Evolutionary conservation across 2,888 invertebrate genomes (phyloP).

Genomic region (Clivina fossor): DNA sequence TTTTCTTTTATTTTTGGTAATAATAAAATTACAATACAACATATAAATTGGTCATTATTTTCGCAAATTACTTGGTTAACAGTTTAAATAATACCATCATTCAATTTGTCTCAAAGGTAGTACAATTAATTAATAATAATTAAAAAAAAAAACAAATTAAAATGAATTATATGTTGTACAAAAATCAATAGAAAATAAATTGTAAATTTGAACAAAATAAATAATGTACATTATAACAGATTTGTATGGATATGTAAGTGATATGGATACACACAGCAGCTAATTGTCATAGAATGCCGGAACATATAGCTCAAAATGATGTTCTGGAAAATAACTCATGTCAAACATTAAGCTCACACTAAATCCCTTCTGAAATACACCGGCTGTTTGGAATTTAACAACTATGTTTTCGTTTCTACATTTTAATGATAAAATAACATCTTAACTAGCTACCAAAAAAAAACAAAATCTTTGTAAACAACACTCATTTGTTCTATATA

Average conservation of each 20-base stretch:
- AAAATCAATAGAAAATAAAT: neutral
- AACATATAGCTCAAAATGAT: conserved; percentile 28
- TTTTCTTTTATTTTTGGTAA: too few species aligned
- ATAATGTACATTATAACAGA: neutral
- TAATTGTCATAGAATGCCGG: conserved; percentile 27
- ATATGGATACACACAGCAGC: conserved; percentile 5
- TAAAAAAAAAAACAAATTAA: neutral
- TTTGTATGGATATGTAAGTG: neutral
- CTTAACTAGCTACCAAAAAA: conserved; percentile 4
- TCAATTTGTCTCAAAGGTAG: too few species aligned
- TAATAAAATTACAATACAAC: too few species aligned
- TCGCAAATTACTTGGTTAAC: too few species aligned
- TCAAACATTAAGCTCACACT: conserved; percentile 10
- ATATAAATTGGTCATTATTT: too few species aligned
- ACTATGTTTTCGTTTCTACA: conserved; percentile 10
- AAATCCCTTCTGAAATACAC: conserved; percentile 4
- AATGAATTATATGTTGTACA: neutral
- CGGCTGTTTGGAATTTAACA: conserved; percentile 3
- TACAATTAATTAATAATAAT: too few species aligned
- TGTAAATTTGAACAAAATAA: neutral
- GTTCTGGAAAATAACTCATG: conserved; percentile 30
- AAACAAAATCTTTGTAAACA: conserved; percentile 10
- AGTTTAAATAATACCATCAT: too few species aligned
- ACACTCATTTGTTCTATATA: neutral
- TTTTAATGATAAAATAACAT: conserved; percentile 17